Evolutionary conservation across 2,888 invertebrate species (phyloP).

Genomic region (Smittia aterrima): DNA sequence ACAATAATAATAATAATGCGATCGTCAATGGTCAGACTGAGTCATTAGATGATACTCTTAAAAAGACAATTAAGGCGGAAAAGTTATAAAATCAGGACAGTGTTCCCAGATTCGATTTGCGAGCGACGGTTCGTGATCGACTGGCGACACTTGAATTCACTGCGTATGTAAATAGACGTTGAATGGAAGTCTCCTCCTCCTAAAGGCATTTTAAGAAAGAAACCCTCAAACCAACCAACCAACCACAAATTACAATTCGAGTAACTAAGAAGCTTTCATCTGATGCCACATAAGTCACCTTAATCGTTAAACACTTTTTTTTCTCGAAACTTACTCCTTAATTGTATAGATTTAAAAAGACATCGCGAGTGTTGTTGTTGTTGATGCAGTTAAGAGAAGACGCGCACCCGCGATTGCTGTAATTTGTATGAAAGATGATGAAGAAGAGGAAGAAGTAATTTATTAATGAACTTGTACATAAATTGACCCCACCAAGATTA

Average conservation of each 20-base stretch:
- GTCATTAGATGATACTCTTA: constrained; percentile 2
- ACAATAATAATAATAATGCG: constrained; percentile 23
- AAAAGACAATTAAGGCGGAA: constrained; percentile 37
- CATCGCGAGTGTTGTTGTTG: neutral
- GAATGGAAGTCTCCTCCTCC: too few relatives aligned
- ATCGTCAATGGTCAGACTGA: constrained; percentile 32
- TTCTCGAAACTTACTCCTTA: too few relatives aligned
- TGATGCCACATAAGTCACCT: neutral
- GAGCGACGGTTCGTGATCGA: too few relatives aligned
- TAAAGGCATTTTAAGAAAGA: too few relatives aligned
- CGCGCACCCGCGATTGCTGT: neutral
- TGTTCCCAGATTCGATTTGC: constrained; percentile 37
- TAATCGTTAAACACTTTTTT: neutral
- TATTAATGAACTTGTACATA: neutral
- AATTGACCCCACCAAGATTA: neutral
- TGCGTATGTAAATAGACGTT: neutral
- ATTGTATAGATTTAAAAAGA: neutral
- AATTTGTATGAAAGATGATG: neutral
- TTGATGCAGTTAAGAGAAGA: neutral
- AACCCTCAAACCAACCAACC: too few relatives aligned
- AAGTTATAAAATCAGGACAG: constrained; percentile 36
- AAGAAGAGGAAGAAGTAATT: too few relatives aligned
- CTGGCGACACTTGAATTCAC: constrained; percentile 36
- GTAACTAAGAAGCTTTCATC: neutral
- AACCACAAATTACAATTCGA: too few relatives aligned